Conservation (phyloP, 2,888 invertebrate species). For the Lasioglossum calceatum region DNA sequence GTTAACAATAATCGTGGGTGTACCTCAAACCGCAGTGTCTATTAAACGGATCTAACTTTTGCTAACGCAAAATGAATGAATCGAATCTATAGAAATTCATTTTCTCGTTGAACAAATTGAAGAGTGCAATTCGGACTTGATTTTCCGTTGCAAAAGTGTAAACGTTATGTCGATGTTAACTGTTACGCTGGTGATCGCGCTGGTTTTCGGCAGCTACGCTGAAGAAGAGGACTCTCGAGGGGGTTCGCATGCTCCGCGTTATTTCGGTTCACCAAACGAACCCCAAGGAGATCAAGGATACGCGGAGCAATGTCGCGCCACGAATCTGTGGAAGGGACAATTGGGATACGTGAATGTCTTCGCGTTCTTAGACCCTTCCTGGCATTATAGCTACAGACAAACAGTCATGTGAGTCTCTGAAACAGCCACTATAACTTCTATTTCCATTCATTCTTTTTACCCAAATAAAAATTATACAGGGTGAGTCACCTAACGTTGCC, state of each 20-base stretch:
- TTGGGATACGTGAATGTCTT: conserved; percentile 77
- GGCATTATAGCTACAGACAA: conserved; percentile 80
- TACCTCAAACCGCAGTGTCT: not conserved
- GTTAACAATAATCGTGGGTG: not conserved
- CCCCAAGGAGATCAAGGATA: conserved; percentile 31
- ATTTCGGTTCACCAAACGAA: conserved; percentile 24
- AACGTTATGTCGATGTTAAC: conserved; percentile 48
- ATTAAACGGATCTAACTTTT: not conserved
- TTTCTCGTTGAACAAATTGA: not conserved
- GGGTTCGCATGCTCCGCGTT: not conserved
- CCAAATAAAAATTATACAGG: no score
- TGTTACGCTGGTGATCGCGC: not conserved
- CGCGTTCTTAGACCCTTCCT: conserved; percentile 78
- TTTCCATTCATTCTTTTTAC: not conserved
- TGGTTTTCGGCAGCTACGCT: not conserved
- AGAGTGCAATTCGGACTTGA: not conserved
- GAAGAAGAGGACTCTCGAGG: conserved; percentile 12
- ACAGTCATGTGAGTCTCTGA: conserved; percentile 76
- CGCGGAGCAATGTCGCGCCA: conserved; percentile 74
- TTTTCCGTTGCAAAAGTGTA: not conserved
- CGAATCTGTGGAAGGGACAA: conserved; percentile 71
- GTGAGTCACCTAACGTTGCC: no score
- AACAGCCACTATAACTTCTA: not conserved
- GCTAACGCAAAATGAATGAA: not conserved
- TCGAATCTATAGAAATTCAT: not conserved